These are phyloP conservation scores for Zaprionus davidi DNA, from an alignment of 1,140 invertebrate genomes.

Conservation along the genomic window DNA sequence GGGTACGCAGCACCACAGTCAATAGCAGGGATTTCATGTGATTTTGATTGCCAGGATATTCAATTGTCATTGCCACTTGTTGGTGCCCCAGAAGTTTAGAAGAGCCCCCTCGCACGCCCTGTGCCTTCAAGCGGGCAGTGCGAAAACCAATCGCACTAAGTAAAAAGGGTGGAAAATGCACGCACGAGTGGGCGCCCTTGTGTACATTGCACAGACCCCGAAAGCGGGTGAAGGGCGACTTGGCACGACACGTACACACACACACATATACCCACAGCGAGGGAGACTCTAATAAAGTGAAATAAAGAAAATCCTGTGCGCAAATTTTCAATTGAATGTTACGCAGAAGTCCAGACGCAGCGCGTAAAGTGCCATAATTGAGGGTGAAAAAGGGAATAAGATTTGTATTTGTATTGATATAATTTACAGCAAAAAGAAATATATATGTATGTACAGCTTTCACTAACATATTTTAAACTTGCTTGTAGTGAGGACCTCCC, in stretches of 20 bases:
- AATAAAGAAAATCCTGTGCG: slow-evolving; percentile 60
- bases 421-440: not conserved
- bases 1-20: not conserved
- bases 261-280: not conserved
- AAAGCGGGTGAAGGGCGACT: not conserved
- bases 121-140: slow-evolving; percentile 12
- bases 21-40: slow-evolving; percentile 35
- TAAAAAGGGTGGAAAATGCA: slow-evolving; percentile 65
- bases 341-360: not conserved
- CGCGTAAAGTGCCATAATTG: slow-evolving; percentile 35
- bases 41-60: slow-evolving; percentile 50
- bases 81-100: slow-evolving; percentile 24
- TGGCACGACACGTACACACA: not conserved
- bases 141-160: slow-evolving; percentile 57
- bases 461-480: slow-evolving; percentile 18
- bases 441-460: not conserved
- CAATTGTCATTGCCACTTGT: slow-evolving; percentile 54
- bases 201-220: slow-evolving; percentile 4
- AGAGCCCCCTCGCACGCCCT: not conserved
- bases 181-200: slow-evolving; percentile 53
- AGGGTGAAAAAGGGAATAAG: slow-evolving; percentile 17
- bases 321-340: slow-evolving; percentile 64
- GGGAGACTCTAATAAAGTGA: slow-evolving; percentile 29
- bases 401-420: slow-evolving; percentile 20
- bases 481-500: not conserved